Evolutionary conservation across 2,797 vertebrate genomes (phyloP).

Genomic region (Meriones psammophilus): DNA sequence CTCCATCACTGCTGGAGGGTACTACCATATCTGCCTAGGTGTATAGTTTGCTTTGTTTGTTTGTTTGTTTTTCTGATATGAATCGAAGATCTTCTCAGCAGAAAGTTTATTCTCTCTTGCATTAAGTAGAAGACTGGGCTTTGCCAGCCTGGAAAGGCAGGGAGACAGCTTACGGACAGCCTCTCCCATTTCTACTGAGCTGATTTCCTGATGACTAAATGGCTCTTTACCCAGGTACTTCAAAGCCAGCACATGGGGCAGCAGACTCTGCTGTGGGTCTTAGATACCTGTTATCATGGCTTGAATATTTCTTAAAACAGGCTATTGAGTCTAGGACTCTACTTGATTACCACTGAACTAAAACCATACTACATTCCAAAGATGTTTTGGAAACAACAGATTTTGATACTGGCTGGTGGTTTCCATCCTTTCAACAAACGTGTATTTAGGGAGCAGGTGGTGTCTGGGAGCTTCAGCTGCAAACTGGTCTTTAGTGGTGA

Average conservation of each 20-base stretch:
- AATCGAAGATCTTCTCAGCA: background rate
- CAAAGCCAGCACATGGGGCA: slow-evolving; percentile 41
- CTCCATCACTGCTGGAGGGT: background rate
- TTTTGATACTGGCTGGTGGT: slow-evolving; percentile 79
- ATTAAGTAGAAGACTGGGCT: slow-evolving; percentile 54
- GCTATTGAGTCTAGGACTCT: slow-evolving; percentile 60
- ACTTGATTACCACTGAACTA: slow-evolving; percentile 68
- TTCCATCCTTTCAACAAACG: slow-evolving; percentile 80
- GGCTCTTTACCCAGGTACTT: slow-evolving; percentile 59
- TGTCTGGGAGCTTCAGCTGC: slow-evolving; percentile 70
- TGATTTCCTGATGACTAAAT: slow-evolving; percentile 36
- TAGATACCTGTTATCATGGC: slow-evolving; percentile 60
- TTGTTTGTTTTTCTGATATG: background rate
- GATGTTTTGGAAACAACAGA: slow-evolving; percentile 85
- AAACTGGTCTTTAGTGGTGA: slow-evolving; percentile 79
- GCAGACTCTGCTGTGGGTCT: slow-evolving; percentile 38
- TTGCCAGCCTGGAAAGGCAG: background rate
- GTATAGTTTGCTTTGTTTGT: background rate
- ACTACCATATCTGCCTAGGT: background rate
- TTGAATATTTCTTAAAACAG: slow-evolving; percentile 63
- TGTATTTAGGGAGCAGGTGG: slow-evolving; percentile 80
- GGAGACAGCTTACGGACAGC: slow-evolving; percentile 40
- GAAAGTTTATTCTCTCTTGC: slow-evolving; percentile 69
- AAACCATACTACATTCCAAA: slow-evolving; percentile 79
- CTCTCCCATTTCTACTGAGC: slow-evolving; percentile 46